These are phyloP conservation scores for Actinia tenebrosa DNA, from an alignment of 64 coral and sea anemone species.

Conservation along the genomic window DNA sequence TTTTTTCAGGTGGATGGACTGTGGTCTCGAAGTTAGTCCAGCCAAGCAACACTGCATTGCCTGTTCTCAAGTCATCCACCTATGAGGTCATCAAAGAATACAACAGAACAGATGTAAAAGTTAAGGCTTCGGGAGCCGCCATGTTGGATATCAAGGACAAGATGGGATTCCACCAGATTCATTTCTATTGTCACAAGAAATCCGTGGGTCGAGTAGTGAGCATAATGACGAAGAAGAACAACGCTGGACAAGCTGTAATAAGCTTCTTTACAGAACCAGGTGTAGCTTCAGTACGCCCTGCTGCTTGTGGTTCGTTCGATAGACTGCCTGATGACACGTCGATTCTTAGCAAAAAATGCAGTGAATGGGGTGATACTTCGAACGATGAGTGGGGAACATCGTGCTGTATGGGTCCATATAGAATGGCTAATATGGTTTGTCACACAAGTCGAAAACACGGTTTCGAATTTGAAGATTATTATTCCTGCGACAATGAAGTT, in stretches of 20 bases:
- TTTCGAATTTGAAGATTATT: no score
- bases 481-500: no score
- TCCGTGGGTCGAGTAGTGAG: neutral
- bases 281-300: neutral
- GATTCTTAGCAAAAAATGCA: no score
- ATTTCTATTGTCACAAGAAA: neutral
- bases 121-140: neutral
- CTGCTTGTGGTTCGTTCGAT: no score
- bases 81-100: conserved; percentile 1
- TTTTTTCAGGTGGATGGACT: neutral
- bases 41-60: neutral
- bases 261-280: neutral
- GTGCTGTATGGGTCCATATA: no score
- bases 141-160: neutral
- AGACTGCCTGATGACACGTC: no score
- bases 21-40: neutral
- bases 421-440: no score
- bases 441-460: no score
- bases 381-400: no score
- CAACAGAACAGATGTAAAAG: neutral
- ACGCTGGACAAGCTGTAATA: neutral
- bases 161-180: neutral
- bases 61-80: neutral
- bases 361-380: no score
- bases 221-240: neutral